A percentile compares a stretch with the other conserved stretches of the same genome.
These are phyloP conservation scores for Ovibos moschatus DNA, from an alignment of 2,113 vertebrate species.

Conservation along the genomic window DNA sequence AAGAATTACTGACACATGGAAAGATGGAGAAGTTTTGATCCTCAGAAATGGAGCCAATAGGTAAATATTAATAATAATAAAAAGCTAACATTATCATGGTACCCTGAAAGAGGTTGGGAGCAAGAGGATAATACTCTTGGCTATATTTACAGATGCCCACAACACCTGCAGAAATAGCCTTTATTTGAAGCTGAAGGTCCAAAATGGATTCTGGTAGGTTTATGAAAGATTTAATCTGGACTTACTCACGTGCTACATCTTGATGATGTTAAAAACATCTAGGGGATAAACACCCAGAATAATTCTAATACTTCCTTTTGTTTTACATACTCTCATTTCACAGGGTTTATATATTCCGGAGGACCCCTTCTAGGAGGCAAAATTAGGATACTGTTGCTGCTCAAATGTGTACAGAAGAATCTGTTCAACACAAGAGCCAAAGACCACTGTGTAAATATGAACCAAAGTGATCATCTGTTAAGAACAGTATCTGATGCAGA, in stretches of 20 bases:
- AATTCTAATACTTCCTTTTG: neutral
- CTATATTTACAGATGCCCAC: neutral
- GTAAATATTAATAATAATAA: neutral
- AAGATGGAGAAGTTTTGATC: neutral
- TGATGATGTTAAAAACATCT: neutral
- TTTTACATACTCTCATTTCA: neutral
- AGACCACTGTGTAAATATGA: neutral
- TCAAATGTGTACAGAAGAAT: neutral
- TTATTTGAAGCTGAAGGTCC: neutral
- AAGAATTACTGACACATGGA: neutral
- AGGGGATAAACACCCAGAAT: neutral
- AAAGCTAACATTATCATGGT: neutral
- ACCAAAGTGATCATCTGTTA: neutral
- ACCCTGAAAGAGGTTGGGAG: neutral
- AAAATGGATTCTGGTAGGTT: neutral
- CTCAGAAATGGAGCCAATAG: neutral
- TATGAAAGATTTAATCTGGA: neutral
- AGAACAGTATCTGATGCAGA: neutral
- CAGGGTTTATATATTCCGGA: neutral
- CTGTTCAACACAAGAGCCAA: neutral
- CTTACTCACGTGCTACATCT: neutral
- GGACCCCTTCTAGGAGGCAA: neutral
- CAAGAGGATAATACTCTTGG: neutral
- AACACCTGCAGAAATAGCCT: neutral
- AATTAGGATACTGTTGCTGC: neutral